Evolutionary conservation across 64 coral and sea anemone species (phyloP).

Genomic region (Stichodactyla helianthus): DNA sequence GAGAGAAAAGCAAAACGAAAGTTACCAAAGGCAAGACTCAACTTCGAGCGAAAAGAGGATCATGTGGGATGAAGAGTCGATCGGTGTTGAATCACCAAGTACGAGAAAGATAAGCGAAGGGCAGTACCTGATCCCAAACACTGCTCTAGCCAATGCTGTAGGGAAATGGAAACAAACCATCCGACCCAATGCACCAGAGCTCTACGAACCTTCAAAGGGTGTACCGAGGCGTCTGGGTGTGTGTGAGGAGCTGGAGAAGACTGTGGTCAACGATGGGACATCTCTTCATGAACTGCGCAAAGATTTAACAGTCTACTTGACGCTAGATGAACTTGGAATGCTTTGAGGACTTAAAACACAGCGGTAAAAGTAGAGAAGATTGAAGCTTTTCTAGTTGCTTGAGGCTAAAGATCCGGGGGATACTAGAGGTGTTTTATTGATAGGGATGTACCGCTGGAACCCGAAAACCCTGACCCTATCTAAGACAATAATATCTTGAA

Average conservation of each 20-base stretch:
- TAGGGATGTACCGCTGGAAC: no score
- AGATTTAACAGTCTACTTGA: constrained; percentile 23
- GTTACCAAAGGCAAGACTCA: neutral
- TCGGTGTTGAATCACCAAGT: neutral
- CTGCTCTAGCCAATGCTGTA: neutral
- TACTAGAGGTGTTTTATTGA: no score
- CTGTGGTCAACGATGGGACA: constrained; percentile 8
- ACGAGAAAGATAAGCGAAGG: constrained; percentile 5
- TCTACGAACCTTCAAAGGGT: neutral
- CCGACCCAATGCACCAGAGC: neutral
- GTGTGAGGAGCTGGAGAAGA: constrained; percentile 23
- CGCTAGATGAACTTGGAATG: constrained; percentile 23
- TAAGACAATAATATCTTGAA: no score
- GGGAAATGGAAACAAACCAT: constrained; percentile 15
- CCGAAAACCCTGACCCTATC: no score
- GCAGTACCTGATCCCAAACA: neutral
- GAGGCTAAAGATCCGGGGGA: no score
- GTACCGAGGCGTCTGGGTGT: constrained; percentile 9
- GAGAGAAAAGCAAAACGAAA: neutral
- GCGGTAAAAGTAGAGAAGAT: neutral
- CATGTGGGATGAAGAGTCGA: constrained; percentile 7
- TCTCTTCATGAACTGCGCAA: constrained; percentile 26
- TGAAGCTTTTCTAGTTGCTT: no score
- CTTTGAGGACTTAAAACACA: neutral
- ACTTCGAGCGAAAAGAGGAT: neutral